A percentile compares a stretch with the other conserved stretches of the same genome.
Conservation (phyloP, 2,113 vertebrate genomes). For the Laticauda laticaudata region DNA sequence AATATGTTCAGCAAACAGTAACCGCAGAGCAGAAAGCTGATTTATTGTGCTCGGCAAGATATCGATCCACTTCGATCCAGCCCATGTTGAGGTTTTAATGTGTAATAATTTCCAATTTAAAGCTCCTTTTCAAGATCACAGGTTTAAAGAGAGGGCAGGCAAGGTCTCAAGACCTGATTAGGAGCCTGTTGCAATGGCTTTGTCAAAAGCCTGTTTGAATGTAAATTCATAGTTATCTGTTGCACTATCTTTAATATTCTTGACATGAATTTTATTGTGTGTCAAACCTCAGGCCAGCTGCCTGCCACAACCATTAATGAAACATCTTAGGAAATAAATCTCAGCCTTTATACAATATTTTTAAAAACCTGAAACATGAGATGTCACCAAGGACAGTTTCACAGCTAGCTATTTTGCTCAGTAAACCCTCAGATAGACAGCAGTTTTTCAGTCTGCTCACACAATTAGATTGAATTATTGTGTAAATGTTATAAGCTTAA, state of each 20-base stretch:
- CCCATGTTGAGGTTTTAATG: slow-evolving; percentile 96
- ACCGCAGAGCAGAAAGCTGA: slow-evolving; percentile 91
- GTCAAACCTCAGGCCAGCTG: slow-evolving; percentile 83
- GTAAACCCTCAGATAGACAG: slow-evolving; percentile 64
- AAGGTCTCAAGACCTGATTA: slow-evolving; percentile 88
- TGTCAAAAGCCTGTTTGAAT: slow-evolving; percentile 97
- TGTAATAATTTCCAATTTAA: slow-evolving; percentile 99
- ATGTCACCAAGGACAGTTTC: slow-evolving; percentile 78
- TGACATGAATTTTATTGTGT: slow-evolving; percentile 92
- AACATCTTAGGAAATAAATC: slow-evolving; percentile 87
- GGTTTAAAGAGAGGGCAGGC: slow-evolving; percentile 93
- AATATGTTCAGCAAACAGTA: slow-evolving; percentile 98
- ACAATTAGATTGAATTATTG: slow-evolving; percentile 74
- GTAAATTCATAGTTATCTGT: slow-evolving; percentile 93
- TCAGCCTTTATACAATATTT: slow-evolving; percentile 81
- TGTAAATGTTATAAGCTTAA: slow-evolving; percentile 62
- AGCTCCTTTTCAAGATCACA: slow-evolving; percentile 97
- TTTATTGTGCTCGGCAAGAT: slow-evolving; percentile 98
- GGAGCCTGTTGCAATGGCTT: slow-evolving; percentile 94
- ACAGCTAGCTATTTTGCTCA: slow-evolving; percentile 57
- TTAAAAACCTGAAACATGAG: slow-evolving; percentile 79
- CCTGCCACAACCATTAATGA: slow-evolving; percentile 84
- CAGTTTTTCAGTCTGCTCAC: slow-evolving; percentile 61
- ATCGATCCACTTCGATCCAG: slow-evolving; percentile 98
- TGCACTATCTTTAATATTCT: slow-evolving; percentile 89